A percentile compares a stretch with the other conserved stretches of the same genome.
These are phyloP conservation scores for Intellagama lesueurii DNA, from an alignment of 2,797 vertebrate species.

Conservation along the genomic window DNA sequence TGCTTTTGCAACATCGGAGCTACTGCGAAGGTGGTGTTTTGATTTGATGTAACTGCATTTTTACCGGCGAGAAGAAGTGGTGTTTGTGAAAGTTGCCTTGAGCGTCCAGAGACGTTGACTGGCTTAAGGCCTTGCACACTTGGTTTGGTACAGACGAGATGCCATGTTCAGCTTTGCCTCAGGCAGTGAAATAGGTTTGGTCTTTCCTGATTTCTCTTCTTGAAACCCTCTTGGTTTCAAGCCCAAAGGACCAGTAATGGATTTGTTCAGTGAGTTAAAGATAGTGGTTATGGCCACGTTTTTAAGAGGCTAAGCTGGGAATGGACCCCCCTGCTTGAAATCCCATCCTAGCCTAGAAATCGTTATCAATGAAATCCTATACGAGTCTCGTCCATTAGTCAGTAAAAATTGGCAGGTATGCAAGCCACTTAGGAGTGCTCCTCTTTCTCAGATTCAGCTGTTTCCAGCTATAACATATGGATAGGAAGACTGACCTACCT, in stretches of 20 bases:
- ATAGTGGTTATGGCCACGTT: neutral
- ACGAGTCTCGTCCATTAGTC: neutral
- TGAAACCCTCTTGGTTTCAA: neutral
- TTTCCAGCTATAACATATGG: neutral
- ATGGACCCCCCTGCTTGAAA: too few relatives aligned
- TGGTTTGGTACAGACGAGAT: neutral
- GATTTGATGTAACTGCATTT: neutral
- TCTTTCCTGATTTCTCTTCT: neutral
- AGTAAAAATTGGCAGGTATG: neutral
- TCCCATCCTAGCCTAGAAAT: neutral
- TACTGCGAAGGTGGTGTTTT: neutral
- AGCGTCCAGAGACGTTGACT: neutral
- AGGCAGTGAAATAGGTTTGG: neutral
- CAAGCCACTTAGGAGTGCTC: too few relatives aligned
- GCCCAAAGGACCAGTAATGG: neutral
- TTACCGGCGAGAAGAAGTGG: neutral
- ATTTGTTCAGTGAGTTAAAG: neutral
- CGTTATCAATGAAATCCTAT: neutral
- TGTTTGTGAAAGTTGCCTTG: neutral
- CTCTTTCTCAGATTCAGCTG: neutral
- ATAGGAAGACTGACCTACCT: neutral
- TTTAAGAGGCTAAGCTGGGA: neutral
- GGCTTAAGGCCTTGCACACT: neutral
- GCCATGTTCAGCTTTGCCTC: too few relatives aligned
- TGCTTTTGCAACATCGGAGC: too few relatives aligned